Conservation (phyloP, 2,797 vertebrate species). For the Acipenser oxyrinchus region DNA sequence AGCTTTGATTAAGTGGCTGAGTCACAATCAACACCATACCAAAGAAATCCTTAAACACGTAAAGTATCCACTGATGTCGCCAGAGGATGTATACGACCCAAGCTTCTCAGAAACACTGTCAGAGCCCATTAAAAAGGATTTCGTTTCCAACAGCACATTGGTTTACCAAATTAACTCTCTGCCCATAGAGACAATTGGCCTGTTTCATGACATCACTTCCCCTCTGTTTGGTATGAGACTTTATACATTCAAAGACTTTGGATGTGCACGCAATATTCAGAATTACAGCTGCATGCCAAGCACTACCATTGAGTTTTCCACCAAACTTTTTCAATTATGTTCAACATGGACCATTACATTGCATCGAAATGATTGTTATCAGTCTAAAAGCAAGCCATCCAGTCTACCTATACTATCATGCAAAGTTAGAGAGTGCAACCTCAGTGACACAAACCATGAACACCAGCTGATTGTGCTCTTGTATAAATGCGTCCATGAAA, state of each 20-base stretch:
- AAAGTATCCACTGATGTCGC: slow-evolving; percentile 9
- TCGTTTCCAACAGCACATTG: neutral
- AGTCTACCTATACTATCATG: neutral
- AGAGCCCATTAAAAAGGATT: neutral
- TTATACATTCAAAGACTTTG: slow-evolving; percentile 8
- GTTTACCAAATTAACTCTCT: slow-evolving; percentile 13
- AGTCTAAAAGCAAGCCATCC: neutral
- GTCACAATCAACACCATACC: neutral
- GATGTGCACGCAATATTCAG: slow-evolving; percentile 2
- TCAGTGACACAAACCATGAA: slow-evolving; percentile 2
- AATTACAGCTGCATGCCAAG: neutral
- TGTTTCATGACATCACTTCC: neutral
- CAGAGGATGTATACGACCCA: slow-evolving; percentile 4
- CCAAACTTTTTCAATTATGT: slow-evolving; percentile 2
- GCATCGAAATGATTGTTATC: neutral
- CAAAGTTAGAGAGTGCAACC: slow-evolving; percentile 10
- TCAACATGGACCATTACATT: slow-evolving; percentile 3
- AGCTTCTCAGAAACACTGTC: neutral
- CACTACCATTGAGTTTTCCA: slow-evolving; percentile 2
- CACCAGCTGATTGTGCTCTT: slow-evolving; percentile 10
- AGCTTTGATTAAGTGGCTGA: slow-evolving; percentile 9
- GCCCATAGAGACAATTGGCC: slow-evolving; percentile 5
- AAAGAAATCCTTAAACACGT: neutral
- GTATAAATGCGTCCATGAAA: neutral
- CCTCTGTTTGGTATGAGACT: slow-evolving; percentile 4